These are phyloP conservation scores for Xiphorhynchus erythropygius DNA, from an alignment of 2,797 vertebrate genomes.

Conservation along the genomic window DNA sequence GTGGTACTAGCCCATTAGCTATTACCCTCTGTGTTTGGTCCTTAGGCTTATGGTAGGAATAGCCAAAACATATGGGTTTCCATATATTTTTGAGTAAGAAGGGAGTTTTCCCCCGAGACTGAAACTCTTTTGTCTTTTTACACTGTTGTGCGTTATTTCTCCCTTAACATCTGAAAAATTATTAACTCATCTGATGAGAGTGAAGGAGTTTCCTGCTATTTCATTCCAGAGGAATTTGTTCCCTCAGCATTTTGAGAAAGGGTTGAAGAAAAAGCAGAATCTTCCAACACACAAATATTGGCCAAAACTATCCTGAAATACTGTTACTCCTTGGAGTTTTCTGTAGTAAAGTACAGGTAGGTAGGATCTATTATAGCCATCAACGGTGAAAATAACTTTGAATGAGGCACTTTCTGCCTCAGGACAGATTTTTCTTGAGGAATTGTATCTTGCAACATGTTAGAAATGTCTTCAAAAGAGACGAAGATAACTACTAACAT, in stretches of 20 bases:
- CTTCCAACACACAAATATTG: neutral
- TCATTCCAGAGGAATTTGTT: neutral
- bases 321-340: neutral
- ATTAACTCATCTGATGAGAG: neutral
- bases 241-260: neutral
- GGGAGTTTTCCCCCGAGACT: neutral
- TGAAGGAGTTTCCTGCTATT: neutral
- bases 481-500: neutral
- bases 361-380: neutral
- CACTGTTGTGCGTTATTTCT: neutral
- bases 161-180: neutral
- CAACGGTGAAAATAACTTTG: neutral
- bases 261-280: neutral
- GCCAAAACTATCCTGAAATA: neutral
- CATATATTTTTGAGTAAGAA: neutral
- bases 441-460: neutral
- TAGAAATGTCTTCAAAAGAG: neutral
- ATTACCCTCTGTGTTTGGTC: neutral
- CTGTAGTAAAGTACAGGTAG: neutral
- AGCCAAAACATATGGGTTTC: neutral
- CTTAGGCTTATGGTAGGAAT: neutral
- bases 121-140: neutral
- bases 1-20: too few species aligned
- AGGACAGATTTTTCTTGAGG: neutral
- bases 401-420: neutral